phyloP scores from a whole-genome alignment of 23 tunicate species.

The Oikopleura dioica region DNA sequence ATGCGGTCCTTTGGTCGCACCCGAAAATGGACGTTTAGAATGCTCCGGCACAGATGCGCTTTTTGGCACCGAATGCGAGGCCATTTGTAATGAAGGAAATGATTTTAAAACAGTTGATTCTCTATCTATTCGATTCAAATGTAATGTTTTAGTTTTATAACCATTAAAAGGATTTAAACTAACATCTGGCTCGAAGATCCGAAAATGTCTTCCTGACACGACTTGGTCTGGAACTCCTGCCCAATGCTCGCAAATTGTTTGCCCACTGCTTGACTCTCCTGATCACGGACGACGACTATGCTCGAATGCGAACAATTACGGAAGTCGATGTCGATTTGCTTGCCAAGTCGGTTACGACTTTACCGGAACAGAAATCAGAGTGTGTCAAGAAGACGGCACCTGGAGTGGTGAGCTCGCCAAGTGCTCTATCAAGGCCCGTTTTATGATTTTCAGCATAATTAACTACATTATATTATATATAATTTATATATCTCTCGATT shows the following conservation, averaged over 20 bases:
- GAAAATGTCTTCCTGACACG: neutral
- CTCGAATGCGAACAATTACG: slow-evolving; percentile 22
- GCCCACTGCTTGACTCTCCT: slow-evolving; percentile 20
- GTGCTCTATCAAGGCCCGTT: neutral
- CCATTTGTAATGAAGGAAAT: neutral
- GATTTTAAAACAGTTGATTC: no score
- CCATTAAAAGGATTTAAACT: neutral
- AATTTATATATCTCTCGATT: no score
- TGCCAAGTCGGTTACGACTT: slow-evolving; percentile 41
- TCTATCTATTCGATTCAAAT: no score
- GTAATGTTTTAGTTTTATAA: no score
- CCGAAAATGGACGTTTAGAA: neutral
- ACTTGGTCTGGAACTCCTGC: neutral
- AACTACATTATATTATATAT: no score
- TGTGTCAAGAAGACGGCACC: neutral
- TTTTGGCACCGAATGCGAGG: neutral
- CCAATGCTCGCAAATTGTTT: slow-evolving; percentile 22
- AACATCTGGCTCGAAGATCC: neutral
- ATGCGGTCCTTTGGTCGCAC: neutral
- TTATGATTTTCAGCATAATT: no score
- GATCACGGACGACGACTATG: slow-evolving; percentile 29
- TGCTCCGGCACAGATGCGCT: neutral
- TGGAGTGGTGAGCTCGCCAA: neutral
- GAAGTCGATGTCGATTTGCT: slow-evolving; percentile 26
- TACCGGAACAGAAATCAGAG: slow-evolving; percentile 17